phyloP scores from a whole-genome alignment of 2,888 invertebrate species.

The Diachrysia chrysitis region DNA sequence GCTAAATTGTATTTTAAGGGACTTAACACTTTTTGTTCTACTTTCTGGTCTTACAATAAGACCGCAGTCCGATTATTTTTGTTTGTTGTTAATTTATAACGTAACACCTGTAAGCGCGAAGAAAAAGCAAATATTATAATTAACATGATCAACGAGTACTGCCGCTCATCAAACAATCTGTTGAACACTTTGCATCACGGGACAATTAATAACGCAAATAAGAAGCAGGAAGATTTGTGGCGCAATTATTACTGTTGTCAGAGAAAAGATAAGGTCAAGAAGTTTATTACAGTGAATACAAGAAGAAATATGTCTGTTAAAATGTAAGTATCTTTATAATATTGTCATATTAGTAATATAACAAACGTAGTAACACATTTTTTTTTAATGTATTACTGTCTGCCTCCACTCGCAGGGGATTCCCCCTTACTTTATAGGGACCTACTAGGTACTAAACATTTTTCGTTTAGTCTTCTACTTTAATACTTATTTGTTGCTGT shows the following conservation, averaged over 20 bases:
- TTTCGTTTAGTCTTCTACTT: not conserved
- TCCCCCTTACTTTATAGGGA: not conserved
- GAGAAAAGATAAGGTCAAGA: slow-evolving; percentile 81
- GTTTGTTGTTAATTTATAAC: slow-evolving; percentile 38
- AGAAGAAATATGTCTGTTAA: slow-evolving; percentile 76
- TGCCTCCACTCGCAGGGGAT: not conserved
- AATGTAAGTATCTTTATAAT: slow-evolving; percentile 79
- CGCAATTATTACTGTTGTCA: slow-evolving; percentile 72
- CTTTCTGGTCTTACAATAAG: slow-evolving; percentile 76
- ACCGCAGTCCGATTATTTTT: slow-evolving; percentile 63
- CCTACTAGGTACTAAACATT: not conserved
- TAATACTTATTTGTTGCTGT: not conserved
- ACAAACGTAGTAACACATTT: not conserved
- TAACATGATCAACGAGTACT: slow-evolving; percentile 81
- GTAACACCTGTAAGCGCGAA: slow-evolving; percentile 41
- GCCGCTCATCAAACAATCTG: slow-evolving; percentile 68
- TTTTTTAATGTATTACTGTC: not conserved
- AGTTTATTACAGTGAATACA: slow-evolving; percentile 75
- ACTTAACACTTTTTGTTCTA: slow-evolving; percentile 45
- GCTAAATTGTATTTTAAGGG: slow-evolving; percentile 28
- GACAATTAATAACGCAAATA: slow-evolving; percentile 55
- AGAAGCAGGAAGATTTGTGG: slow-evolving; percentile 70
- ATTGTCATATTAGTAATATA: not conserved
- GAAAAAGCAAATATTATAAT: slow-evolving; percentile 37
- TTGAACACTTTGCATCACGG: slow-evolving; percentile 67